Evolutionary conservation across 2,113 vertebrate genomes (phyloP), one percentile per base, ranked within the genome.

Genomic region (Morphnarchus princeps): DNA sequence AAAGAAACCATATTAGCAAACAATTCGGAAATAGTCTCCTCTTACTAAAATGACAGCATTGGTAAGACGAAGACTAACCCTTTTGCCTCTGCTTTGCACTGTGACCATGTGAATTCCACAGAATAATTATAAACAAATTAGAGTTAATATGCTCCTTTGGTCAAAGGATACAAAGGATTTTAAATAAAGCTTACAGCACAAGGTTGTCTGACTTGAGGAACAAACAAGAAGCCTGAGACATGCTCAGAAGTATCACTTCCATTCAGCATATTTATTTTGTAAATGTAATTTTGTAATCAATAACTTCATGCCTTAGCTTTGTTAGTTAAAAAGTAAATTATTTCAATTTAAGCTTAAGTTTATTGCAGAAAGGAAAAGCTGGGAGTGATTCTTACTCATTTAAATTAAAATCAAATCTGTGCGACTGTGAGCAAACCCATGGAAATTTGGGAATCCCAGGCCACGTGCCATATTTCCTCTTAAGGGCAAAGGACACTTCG

Each of bases 1-100:
- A 97, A 93, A 96, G 67, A 92, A 83, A 90, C 13, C 26, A 18
- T 13, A 86, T 87, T 95, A 95, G 95, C 43, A 97, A 95, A 90
- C 50, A 73, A 82, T 13, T 18, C 28, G 70, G 65, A 84, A 95
- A 70, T 7, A 80, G 73, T 6, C 74, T n/a, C 31, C 36, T 84
- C 65, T 74, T 71, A 73, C 36, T 89, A 57, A 74, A 73, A 89
- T 26, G 12, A 36, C 32, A 70, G 47, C 45, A 85, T 11, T 52
- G 50, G 32, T 65, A 55, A 76, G 78, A 70, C 31, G 42, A 65
- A 70, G 73, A 79, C 24, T 16, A 88, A 8, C 31, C 12, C 71
- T 91, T 94, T 36, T 63, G 78, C 31, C 6, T 93, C 84, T 91
- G 49, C 24, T 89, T 57, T 85, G 62, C 59, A 65, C 28, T 67